Evolutionary conservation across 2,888 invertebrate species (phyloP), one percentile per base, ranked within the genome.

Genomic region (Carpatolechia fugitivella): DNA sequence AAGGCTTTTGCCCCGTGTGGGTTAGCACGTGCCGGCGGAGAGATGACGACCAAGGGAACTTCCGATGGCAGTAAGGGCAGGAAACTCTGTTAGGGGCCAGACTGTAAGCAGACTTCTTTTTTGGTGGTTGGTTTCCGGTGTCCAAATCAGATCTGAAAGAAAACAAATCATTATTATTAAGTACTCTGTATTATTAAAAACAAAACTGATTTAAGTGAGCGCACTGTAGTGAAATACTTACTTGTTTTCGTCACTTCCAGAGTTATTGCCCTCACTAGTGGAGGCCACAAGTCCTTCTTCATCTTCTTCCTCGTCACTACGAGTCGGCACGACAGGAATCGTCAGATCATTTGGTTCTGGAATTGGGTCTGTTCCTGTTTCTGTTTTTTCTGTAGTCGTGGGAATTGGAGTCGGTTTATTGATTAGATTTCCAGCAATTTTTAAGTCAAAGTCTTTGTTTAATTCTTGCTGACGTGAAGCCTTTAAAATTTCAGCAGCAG

Each of bases 21-120:
- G 99, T 99, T 5, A 97, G 87, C 35, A 99, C 96, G 80, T 99
- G 99, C 8, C 99, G 93, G n/a, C 98, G 93, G 24, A 99, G 91
- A 0, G 98, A 98, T 29, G 98, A 98, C 0, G 97, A 96, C 99
- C 99, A 99, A 0, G 99, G 98, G 82, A 99, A 99, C 76, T 97
- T 97, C 38, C 98, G 93, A 68, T 95, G 94, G 82, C 99, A 99
- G 74, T 96, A 98, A 0, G 97, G 97, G 70, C 99, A 99, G 48
- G 95, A 94, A 0, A 98, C 97, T 20, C 98, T 93, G 80, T 98
- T 98, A 0, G 98, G 98, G 0, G 98, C 98, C 72, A 97, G 92
- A 49, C 98, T 98, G 80, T 99, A 99, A 0, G 98, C 98, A 11
- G 98, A 98, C 70, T 97, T 96, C 83, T 97, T 97, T 83, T 97